These are phyloP conservation scores for Sardina pilchardus DNA, from an alignment of 2,113 vertebrate species.

Conservation along the genomic window DNA sequence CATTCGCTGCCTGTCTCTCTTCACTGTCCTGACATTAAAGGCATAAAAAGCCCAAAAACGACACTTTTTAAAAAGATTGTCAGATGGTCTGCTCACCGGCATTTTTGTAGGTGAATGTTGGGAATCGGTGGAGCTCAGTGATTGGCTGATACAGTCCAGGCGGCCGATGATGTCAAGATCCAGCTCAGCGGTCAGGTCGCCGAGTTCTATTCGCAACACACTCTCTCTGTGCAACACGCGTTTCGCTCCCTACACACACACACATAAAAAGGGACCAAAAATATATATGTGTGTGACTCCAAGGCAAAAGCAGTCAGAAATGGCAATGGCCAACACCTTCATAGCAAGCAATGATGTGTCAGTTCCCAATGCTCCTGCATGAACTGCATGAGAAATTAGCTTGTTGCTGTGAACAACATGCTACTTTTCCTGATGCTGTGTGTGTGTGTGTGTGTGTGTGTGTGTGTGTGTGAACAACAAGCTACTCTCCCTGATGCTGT, in stretches of 20 bases:
- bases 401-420: too few relatives aligned
- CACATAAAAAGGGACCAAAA: background rate
- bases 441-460: conserved; percentile 56
- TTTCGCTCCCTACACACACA: conserved; percentile 59
- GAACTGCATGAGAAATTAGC: too few relatives aligned
- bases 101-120: background rate
- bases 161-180: conserved; percentile 74
- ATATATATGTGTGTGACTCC: background rate
- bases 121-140: conserved; percentile 53
- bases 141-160: conserved; percentile 61
- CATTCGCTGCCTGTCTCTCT: too few relatives aligned
- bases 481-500: too few relatives aligned
- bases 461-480: too few relatives aligned
- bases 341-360: too few relatives aligned
- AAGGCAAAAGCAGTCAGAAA: background rate
- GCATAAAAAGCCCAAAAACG: too few relatives aligned
- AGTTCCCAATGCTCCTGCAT: too few relatives aligned
- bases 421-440: background rate
- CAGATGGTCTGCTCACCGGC: background rate
- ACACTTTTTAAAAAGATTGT: too few relatives aligned
- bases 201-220: conserved; percentile 67
- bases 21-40: too few relatives aligned
- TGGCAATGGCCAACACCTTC: too few relatives aligned
- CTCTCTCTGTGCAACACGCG: conserved; percentile 66
- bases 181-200: conserved; percentile 71